Base-by-base conservation (phyloP, 2,797 vertebrate species). In the Nyctalus aviator region DNA sequence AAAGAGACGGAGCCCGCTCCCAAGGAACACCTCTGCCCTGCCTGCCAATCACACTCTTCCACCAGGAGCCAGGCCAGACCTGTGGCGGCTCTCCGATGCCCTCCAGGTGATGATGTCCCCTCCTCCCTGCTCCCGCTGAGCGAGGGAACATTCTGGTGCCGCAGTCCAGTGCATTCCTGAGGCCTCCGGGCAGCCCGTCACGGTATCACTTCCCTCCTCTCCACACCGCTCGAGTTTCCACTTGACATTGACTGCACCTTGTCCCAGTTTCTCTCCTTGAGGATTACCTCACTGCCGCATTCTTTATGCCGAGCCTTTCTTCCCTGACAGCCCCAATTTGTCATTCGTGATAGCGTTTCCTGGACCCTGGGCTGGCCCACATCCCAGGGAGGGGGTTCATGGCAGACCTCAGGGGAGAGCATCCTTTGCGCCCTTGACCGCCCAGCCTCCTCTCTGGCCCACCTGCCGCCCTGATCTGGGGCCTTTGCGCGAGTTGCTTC, bases 261-360 rank as follows among this genome's bases (percentile, higher is more conserved):
- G 96, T 53, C 91, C 97, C 88, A 75, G 53, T 93, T 97, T 93
- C 86, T 85, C 88, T 93, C 66, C 91, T n/a, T 46, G 10, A 72
- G 41, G 71, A 94, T 97, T 84, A 97, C 91, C 77, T 97, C 97
- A 97, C 35, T 69, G 59, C 94, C 4, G 3, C 93, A 77, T 86
- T 72, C 91, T 88, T 84, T 48, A 68, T 86, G 73, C 73, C 23
- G 27, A 73, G 75, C 85, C 84, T 88, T 77, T 92, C 89, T 76
- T 75, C 69, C 82, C 91, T 83, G 85, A 92, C 91, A 95, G 94
- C 78, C 96, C 71, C 90, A 69, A 50, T 92, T 32, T 84, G 91
- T 95, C 96, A 90, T 69, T 73, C 44, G 59, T 68, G 50, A 48
- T 11, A 8, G 73, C 18, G 4, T 69, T 93, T 96, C 95, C 95